Evolutionary conservation across 2,888 invertebrate genomes (phyloP).

Genomic region (Nemoura dubitans): DNA sequence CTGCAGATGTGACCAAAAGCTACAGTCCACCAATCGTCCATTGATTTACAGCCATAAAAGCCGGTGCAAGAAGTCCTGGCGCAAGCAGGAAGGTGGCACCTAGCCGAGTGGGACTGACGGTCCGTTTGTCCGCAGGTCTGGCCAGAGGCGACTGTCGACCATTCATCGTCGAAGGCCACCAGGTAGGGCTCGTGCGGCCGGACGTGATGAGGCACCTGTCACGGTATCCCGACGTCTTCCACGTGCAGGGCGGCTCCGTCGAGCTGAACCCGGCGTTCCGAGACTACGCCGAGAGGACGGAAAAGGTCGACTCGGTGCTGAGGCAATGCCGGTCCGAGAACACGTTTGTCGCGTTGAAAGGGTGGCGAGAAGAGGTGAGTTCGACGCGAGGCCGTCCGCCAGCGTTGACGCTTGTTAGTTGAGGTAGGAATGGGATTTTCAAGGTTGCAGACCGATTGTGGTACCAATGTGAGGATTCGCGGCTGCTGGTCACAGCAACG

Average conservation of each 20-base stretch:
- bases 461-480: no score
- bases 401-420: no score
- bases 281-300: slow-evolving; percentile 83
- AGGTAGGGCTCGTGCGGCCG: slow-evolving; percentile 87
- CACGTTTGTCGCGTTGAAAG: slow-evolving; percentile 81
- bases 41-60: no score
- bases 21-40: no score
- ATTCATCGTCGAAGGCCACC: slow-evolving; percentile 87
- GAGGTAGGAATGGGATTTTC: not conserved
- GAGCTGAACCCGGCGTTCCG: slow-evolving; percentile 88
- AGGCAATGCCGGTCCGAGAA: slow-evolving; percentile 78
- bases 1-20: no score
- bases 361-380: slow-evolving; percentile 91
- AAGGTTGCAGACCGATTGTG: not conserved
- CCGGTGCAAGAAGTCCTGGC: no score
- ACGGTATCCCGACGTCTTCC: slow-evolving; percentile 84
- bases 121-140: slow-evolving; percentile 66
- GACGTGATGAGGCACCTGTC: slow-evolving; percentile 84
- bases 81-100: no score
- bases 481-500: no score
- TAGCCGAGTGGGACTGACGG: no score
- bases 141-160: slow-evolving; percentile 83
- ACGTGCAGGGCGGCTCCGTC: slow-evolving; percentile 75
- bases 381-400: not conserved
- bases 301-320: slow-evolving; percentile 80